phyloP scores from a whole-genome alignment of 1,140 invertebrate genomes.

The Diachasmimorpha longicaudata region DNA sequence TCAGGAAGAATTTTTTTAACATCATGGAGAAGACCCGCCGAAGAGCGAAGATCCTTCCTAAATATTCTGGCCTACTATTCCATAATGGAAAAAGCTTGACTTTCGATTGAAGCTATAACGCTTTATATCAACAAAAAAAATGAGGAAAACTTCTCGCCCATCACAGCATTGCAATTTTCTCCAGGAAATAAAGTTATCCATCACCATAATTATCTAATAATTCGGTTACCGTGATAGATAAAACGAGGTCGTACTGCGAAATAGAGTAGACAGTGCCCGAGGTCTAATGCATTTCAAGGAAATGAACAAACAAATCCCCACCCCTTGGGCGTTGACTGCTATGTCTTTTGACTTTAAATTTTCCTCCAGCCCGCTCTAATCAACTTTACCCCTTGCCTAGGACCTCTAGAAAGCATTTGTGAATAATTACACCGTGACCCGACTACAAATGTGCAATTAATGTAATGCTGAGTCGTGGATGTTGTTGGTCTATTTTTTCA shows the following conservation, averaged over 20 bases:
- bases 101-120: no score
- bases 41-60: no score
- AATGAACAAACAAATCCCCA: neutral
- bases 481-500: neutral
- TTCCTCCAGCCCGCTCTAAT: neutral
- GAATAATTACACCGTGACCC: neutral
- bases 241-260: neutral
- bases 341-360: neutral
- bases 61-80: no score
- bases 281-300: neutral
- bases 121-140: no score
- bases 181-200: neutral
- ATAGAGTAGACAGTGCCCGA: neutral
- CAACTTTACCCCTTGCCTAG: neutral
- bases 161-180: neutral
- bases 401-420: neutral
- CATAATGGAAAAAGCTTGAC: no score
- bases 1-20: no score
- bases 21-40: no score
- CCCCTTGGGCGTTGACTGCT: neutral
- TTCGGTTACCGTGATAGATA: neutral
- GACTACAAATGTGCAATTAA: neutral
- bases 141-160: no score
- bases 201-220: neutral
- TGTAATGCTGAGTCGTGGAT: neutral